Evolutionary conservation across 2,113 vertebrate genomes (phyloP), one percentile per base, ranked within the genome.

Genomic region (Prionailurus viverrinus): DNA sequence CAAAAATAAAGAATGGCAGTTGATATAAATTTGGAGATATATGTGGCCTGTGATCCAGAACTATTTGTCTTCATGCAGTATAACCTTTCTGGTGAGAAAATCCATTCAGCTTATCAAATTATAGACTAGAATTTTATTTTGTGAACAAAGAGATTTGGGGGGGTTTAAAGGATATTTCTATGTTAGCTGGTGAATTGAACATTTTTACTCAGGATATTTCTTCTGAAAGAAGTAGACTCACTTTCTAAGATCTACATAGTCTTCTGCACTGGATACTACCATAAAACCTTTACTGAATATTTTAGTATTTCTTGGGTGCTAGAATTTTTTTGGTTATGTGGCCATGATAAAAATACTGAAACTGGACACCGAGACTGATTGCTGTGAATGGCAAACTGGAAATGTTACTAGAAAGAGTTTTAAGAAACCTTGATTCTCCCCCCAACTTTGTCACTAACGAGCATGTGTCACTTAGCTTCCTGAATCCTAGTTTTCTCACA

Each of bases 1-100:
- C 25, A 74, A 45, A 36, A 65, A 63, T 61, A 39, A 4, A 11
- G 39, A 63, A 83, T 21, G 66, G 29, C 31, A 53, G 14, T 39
- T 53, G 86, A n/a, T 86, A 95, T 73, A 71, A 93, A 89, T 85
- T 48, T 25, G 36, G 68, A 89, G 29, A 16, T 51, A 6, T n/a
- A 53, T 81, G 71, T 65, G 53, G 25, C 33, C 36, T 48, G 19
- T 65, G 41, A 81, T 51, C 25, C 61, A 83, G 36, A 85, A 33
- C 79, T 63, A 36, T 88, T 92, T 96, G 6, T 85, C 89, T 95
- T 91, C 63, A 13, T 29, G 31, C 82, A 69, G 7, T 15, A 65
- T 88, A 81, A 81, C n/a, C 81, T 97, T 95, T 94, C 81, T 81
- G 27, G 85, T 91, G 68, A 68, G 63, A 82, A 97, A 97, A 95